Evolutionary conservation across 1,140 invertebrate genomes (phyloP).

Genomic region (Hyles vespertilio): DNA sequence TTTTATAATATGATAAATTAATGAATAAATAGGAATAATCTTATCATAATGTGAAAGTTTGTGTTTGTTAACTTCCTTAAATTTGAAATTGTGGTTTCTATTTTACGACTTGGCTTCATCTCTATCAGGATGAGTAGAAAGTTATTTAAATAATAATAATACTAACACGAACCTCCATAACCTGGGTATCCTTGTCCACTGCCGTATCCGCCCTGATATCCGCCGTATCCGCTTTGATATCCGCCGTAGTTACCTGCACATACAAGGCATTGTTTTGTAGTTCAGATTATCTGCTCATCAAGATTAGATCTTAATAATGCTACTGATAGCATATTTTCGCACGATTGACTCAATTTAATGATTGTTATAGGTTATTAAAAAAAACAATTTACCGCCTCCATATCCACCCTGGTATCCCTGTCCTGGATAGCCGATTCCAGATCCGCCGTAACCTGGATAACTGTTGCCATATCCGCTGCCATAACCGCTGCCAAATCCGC

Average conservation of each 20-base stretch:
- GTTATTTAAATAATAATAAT: neutral
- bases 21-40: too few species aligned
- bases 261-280: neutral
- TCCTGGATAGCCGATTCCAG: slow-evolving; percentile 23
- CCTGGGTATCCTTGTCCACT: slow-evolving; percentile 38
- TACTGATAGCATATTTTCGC: too few species aligned
- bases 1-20: too few species aligned
- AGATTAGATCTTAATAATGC: neutral
- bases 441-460: slow-evolving; percentile 14
- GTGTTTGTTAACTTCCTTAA: too few species aligned
- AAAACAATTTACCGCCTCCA: slow-evolving; percentile 10
- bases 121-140: too few species aligned
- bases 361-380: too few species aligned
- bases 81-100: too few species aligned
- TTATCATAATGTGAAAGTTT: too few species aligned
- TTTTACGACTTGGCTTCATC: too few species aligned
- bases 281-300: neutral
- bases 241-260: slow-evolving; percentile 22
- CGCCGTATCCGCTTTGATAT: slow-evolving; percentile 23
- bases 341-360: too few species aligned
- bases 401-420: slow-evolving; percentile 31
- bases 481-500: slow-evolving; percentile 16
- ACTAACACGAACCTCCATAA: slow-evolving; percentile 23
- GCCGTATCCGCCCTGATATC: slow-evolving; percentile 26
- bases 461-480: slow-evolving; percentile 9